Conservation (phyloP, 2,888 invertebrate genomes). For the Chrysodeixis includens region DNA sequence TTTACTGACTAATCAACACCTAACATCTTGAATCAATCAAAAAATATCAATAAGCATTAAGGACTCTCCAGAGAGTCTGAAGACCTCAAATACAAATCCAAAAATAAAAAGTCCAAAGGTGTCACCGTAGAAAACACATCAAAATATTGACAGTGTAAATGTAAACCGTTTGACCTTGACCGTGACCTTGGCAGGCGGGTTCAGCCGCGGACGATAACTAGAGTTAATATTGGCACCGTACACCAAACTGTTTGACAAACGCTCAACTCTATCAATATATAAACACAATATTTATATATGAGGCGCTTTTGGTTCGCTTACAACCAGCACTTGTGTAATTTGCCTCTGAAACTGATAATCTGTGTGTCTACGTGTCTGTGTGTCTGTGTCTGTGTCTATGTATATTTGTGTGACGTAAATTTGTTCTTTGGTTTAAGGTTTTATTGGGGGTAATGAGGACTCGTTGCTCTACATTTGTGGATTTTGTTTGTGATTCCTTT, state of each 20-base stretch:
- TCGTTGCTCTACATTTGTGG: conserved; percentile 2
- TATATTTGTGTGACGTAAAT: conserved; percentile 55
- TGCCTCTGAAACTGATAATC: conserved; percentile 86
- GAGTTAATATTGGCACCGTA: conserved; percentile 88
- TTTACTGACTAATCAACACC: no score
- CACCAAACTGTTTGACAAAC: conserved; percentile 85
- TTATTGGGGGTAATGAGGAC: conserved; percentile 28
- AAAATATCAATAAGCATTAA: no score
- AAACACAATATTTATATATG: conserved; percentile 89
- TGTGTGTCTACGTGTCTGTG: conserved; percentile 67
- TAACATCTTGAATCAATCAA: no score
- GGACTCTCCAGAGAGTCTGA: no score
- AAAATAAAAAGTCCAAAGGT: conserved; percentile 46
- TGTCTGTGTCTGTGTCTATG: conserved; percentile 73
- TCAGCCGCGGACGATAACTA: conserved; percentile 84
- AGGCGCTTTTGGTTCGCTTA: conserved; percentile 79
- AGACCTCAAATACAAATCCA: conserved; percentile 13
- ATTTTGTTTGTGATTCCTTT: not conserved
- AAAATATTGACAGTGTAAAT: conserved; percentile 77
- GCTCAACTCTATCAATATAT: conserved; percentile 89
- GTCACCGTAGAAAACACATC: conserved; percentile 63
- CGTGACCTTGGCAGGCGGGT: conserved; percentile 80
- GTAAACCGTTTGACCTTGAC: conserved; percentile 76
- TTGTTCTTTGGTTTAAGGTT: conserved; percentile 53
- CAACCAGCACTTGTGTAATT: conserved; percentile 82